phyloP scores from a whole-genome alignment of 2,797 vertebrate species.

The Urocyon cinereoargenteus region DNA sequence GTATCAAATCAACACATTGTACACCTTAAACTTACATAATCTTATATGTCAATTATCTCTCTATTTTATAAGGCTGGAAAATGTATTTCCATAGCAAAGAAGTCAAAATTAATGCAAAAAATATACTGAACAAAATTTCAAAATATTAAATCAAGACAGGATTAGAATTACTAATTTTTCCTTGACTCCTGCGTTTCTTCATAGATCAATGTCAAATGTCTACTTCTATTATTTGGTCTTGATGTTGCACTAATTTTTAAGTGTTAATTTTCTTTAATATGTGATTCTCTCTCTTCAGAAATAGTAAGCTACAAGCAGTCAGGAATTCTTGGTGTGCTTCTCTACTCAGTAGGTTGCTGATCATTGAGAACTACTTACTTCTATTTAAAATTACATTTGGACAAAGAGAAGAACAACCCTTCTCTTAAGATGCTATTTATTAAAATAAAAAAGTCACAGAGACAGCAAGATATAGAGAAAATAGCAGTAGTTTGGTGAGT shows the following conservation, averaged over 20 bases:
- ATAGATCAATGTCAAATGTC: not conserved
- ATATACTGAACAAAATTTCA: not conserved
- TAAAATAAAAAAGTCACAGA: not conserved
- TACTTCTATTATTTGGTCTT: not conserved
- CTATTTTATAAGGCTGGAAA: not conserved
- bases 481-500: not conserved
- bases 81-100: not conserved
- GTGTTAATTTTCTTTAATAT: not conserved
- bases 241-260: not conserved
- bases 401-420: not conserved
- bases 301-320: not conserved
- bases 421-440: not conserved
- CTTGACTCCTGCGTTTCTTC: not conserved
- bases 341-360: not conserved
- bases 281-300: not conserved
- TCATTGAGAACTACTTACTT: not conserved
- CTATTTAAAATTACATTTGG: conserved; percentile 12
- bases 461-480: not conserved
- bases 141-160: not conserved
- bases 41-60: not conserved
- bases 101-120: not conserved
- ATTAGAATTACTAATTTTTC: not conserved
- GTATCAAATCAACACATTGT: not conserved
- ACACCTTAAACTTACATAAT: not conserved
- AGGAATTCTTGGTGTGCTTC: not conserved